These are phyloP conservation scores for Nixonia krombeini DNA, from an alignment of 1,140 invertebrate species.

Conservation along the genomic window DNA sequence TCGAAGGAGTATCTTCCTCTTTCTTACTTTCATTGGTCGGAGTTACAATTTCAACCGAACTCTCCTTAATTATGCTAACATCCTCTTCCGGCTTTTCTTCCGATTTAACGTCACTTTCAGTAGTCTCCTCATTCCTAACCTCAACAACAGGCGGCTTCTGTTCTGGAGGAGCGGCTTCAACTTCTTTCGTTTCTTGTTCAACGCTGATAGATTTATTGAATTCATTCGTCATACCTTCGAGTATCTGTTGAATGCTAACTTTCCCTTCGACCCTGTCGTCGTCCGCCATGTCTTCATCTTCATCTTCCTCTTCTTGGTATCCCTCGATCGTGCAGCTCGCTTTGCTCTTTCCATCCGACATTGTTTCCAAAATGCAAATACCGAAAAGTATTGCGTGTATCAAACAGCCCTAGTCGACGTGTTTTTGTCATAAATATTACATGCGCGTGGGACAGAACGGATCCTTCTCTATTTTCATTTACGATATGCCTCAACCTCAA, in stretches of 20 bases:
- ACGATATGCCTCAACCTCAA: too few relatives aligned
- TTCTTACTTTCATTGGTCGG: slow-evolving; percentile 32
- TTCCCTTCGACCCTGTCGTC: slow-evolving; percentile 56
- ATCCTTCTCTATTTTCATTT: too few relatives aligned
- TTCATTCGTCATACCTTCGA: slow-evolving; percentile 71
- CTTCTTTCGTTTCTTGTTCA: slow-evolving; percentile 31
- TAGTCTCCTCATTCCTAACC: slow-evolving; percentile 37
- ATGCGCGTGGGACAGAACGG: too few relatives aligned
- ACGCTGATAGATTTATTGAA: slow-evolving; percentile 63
- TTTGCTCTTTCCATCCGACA: slow-evolving; percentile 51
- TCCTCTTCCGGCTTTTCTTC: slow-evolving; percentile 9
- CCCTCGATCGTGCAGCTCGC: slow-evolving; percentile 53
- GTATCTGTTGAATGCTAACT: slow-evolving; percentile 68
- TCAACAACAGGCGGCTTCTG: slow-evolving; percentile 20
- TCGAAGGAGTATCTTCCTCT: slow-evolving; percentile 37
- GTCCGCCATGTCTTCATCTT: slow-evolving; percentile 55
- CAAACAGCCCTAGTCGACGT: too few relatives aligned
- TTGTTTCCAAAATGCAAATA: too few relatives aligned
- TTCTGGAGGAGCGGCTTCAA: slow-evolving; percentile 8
- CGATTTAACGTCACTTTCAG: background rate
- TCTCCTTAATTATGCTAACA: slow-evolving; percentile 2
- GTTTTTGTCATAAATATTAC: too few relatives aligned
- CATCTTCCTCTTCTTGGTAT: slow-evolving; percentile 55
- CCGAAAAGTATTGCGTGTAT: too few relatives aligned
- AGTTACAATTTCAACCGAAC: slow-evolving; percentile 1